Conservation (phyloP, 2,113 vertebrate genomes). For the Dryoscopus gambensis region DNA sequence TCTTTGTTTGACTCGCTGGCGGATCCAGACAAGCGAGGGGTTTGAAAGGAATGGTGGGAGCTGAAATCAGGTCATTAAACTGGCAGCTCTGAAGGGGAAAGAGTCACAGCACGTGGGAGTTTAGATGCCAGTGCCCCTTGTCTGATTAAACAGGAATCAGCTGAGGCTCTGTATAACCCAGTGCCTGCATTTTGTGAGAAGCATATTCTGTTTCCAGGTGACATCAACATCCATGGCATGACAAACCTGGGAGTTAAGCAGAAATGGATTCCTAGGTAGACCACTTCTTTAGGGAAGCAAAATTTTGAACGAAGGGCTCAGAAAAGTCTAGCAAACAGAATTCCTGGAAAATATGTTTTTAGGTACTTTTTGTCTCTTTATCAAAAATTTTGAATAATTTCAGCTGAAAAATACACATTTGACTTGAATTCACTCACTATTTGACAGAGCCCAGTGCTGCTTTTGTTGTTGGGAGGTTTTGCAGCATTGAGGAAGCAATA, state of each 20-base stretch:
- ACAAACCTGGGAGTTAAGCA: background rate
- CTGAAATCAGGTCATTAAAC: background rate
- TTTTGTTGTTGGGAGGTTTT: background rate
- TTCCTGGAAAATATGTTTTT: background rate
- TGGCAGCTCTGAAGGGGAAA: background rate
- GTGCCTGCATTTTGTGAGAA: background rate
- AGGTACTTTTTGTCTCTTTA: background rate
- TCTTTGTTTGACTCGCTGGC: background rate
- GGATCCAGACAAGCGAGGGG: background rate
- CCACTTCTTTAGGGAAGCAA: background rate
- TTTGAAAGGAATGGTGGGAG: background rate
- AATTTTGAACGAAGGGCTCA: background rate
- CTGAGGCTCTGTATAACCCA: background rate
- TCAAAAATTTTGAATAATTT: background rate
- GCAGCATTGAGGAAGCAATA: background rate
- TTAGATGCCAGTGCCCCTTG: background rate
- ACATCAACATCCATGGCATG: background rate
- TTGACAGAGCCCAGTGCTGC: background rate
- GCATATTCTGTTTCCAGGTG: background rate
- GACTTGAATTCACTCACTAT: background rate
- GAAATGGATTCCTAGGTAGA: background rate
- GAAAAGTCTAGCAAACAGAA: background rate
- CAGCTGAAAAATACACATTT: background rate
- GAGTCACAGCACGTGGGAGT: background rate
- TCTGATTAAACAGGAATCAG: background rate